Evolutionary conservation across 2,888 invertebrate species (phyloP), one percentile per base, ranked within the genome.

Genomic region (Cyrtodaria siliqua): DNA sequence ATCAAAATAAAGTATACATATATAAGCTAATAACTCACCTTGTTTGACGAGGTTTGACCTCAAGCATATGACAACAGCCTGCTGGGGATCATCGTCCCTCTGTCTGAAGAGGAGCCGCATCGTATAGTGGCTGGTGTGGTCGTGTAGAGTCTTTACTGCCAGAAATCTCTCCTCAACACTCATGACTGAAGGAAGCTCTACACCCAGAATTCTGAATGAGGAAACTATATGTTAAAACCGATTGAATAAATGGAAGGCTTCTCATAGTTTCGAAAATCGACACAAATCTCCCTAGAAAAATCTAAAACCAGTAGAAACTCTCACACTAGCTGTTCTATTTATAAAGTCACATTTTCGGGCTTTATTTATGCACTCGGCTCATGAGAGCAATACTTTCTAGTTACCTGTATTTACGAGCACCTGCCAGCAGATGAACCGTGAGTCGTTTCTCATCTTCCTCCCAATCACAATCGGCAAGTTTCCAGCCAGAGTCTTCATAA

Each of bases 401-500:
- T 23, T 62, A 77, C 77, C 77, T 71, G 40, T 77, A 77, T 63
- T 59, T 57, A 42, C 57, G 67, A 23, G 42, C 38, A 4, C 77
- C 77, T 20, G 72, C 27, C 24, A 50, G 50, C 23, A 77, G 27
- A 52, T 77, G 72, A 16, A 77, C 61, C 4, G 57, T 53, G 18
- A 77, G 68, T n/a, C 33, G 26, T 20, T 68, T 57, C 23, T 72
- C 56, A 8, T 44, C 68, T n/a, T 67, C 29, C 12, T 59, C 23
- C 77, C 77, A 77, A 18, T 63, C 60, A 38, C 77, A 77, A 26
- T 77, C 77, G 3, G 77, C 77, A 9, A 77, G 60, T 49, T 59
- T 72, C 77, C 77, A 77, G 2, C 77, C 77, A 2, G 59, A 40
- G 27, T 77, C 72, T 27, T 62, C 71, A 9, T 63, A 49, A 29